These are phyloP conservation scores for Phrynosoma platyrhinos DNA, from an alignment of 2,113 vertebrate species.

Conservation along the genomic window DNA sequence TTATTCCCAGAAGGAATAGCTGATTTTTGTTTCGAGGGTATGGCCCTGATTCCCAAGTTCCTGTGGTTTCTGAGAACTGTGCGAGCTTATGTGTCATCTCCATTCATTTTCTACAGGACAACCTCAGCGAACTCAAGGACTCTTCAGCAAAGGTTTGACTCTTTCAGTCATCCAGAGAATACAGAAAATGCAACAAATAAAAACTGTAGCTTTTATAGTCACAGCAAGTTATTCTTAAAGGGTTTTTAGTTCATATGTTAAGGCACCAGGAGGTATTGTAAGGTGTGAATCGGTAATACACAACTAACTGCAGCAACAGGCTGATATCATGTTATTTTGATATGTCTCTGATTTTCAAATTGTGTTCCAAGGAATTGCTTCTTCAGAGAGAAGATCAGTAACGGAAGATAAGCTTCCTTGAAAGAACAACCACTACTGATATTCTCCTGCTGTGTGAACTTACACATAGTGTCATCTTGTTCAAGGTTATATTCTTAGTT, in stretches of 20 bases:
- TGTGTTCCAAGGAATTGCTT: neutral
- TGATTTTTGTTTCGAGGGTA: conserved; percentile 83
- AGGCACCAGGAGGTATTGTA: neutral
- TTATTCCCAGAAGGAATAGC: conserved; percentile 89
- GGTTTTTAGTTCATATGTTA: neutral
- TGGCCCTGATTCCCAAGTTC: conserved; percentile 81
- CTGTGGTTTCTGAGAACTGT: conserved; percentile 88
- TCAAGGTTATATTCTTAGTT: neutral
- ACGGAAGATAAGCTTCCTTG: neutral
- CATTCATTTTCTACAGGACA: conserved; percentile 99
- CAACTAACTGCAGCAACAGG: neutral
- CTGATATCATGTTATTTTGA: neutral
- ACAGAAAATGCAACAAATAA: neutral
- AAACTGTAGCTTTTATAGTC: conserved; percentile 32
- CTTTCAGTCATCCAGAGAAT: conserved; percentile 66
- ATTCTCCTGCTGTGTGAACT: neutral
- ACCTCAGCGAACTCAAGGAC: conserved; percentile 98
- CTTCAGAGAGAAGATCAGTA: neutral
- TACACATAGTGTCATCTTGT: neutral
- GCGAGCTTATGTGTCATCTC: conserved; percentile 99
- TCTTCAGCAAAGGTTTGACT: conserved; percentile 95
- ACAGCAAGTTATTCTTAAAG: neutral
- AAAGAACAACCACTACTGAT: neutral
- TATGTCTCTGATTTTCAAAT: neutral
- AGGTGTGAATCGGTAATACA: neutral